These are phyloP conservation scores for Oncopodura yosiiana DNA, from an alignment of 1,140 invertebrate genomes.

Conservation along the genomic window DNA sequence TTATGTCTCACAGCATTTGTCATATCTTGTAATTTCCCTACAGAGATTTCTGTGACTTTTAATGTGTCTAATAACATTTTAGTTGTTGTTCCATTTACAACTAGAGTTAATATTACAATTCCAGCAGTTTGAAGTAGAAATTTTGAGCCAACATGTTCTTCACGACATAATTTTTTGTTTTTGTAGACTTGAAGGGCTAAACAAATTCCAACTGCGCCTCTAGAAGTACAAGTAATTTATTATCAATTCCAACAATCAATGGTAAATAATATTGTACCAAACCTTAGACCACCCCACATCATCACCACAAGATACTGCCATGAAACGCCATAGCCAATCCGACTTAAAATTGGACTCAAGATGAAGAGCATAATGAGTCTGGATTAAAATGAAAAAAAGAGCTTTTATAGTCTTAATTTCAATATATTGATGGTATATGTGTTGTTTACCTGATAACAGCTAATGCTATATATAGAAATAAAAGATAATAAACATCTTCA, in stretches of 20 bases:
- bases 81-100: slow-evolving; percentile 43
- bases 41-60: slow-evolving; percentile 41
- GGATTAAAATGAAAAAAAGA: not conserved
- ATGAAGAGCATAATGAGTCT: slow-evolving; percentile 39
- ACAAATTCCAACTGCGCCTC: slow-evolving; percentile 44
- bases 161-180: slow-evolving; percentile 35
- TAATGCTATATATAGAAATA: slow-evolving; percentile 40
- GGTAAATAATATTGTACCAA: too few species aligned
- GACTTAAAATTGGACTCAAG: slow-evolving; percentile 41
- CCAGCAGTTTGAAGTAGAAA: slow-evolving; percentile 43
- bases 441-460: slow-evolving; percentile 40
- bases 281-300: slow-evolving; percentile 32
- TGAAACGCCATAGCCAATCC: slow-evolving; percentile 42
- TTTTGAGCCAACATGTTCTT: slow-evolving; percentile 35
- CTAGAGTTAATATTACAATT: slow-evolving; percentile 41
- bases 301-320: slow-evolving; percentile 38
- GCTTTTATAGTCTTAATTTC: not conserved
- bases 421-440: not conserved
- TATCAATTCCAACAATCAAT: too few species aligned
- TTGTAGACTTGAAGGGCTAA: slow-evolving; percentile 42
- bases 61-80: slow-evolving; percentile 39
- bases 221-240: too few species aligned
- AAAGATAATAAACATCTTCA: slow-evolving; percentile 40
- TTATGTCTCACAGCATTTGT: slow-evolving; percentile 39
- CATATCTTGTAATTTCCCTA: slow-evolving; percentile 41